Evolutionary conservation across 2,113 vertebrate species (phyloP).

Genomic region (Gobio gobio): DNA sequence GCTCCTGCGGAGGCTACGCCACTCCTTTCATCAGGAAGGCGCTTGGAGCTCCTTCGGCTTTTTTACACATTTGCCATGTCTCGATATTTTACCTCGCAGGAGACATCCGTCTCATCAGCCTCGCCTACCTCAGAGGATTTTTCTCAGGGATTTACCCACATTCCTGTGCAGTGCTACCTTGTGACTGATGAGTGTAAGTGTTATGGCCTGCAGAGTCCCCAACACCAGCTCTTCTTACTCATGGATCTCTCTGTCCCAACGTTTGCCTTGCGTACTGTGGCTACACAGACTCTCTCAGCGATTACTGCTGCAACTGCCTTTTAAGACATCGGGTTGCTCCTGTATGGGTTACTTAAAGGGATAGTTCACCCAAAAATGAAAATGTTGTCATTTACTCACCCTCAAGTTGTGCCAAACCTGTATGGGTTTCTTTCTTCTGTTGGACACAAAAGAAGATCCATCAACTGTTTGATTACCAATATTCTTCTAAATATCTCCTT

Average conservation of each 20-base stretch:
- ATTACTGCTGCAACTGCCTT: slow-evolving; percentile 71
- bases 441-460: too few species aligned
- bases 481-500: too few species aligned
- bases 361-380: too few species aligned
- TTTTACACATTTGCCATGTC: slow-evolving; percentile 81
- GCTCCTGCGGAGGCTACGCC: slow-evolving; percentile 10
- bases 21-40: slow-evolving; percentile 66
- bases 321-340: slow-evolving; percentile 51
- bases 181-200: slow-evolving; percentile 80
- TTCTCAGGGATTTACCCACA: slow-evolving; percentile 70
- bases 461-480: too few species aligned
- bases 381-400: too few species aligned
- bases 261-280: slow-evolving; percentile 79
- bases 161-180: slow-evolving; percentile 79
- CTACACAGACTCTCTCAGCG: slow-evolving; percentile 76
- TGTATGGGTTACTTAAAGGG: background rate
- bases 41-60: slow-evolving; percentile 79
- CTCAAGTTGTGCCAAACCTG: too few species aligned
- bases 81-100: slow-evolving; percentile 80
- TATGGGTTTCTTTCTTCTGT: too few species aligned
- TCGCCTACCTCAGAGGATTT: slow-evolving; percentile 73
- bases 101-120: slow-evolving; percentile 59
- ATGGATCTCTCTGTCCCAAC: slow-evolving; percentile 78
- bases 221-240: slow-evolving; percentile 82
- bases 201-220: slow-evolving; percentile 78